Evolutionary conservation across 2,113 vertebrate genomes (phyloP).

Genomic region (Varanus komodoensis): DNA sequence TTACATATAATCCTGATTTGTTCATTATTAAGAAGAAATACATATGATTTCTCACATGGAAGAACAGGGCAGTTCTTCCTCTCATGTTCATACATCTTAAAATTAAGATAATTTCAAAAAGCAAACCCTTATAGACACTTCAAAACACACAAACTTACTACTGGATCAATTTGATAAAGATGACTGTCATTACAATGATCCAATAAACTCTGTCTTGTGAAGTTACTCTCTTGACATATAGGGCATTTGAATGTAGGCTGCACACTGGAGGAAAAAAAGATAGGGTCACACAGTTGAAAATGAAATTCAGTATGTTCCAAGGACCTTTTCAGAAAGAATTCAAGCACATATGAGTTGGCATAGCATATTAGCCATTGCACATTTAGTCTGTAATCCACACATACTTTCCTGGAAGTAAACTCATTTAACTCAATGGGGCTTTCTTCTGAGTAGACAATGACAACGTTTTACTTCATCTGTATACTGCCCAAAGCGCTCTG

Average conservation of each 20-base stretch:
- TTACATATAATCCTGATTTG: constrained; percentile 38
- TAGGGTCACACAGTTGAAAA: neutral
- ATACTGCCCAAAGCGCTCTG: too few relatives aligned
- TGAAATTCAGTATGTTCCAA: neutral
- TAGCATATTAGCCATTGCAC: neutral
- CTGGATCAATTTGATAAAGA: constrained; percentile 77
- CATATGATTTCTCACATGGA: neutral
- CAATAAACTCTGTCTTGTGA: constrained; percentile 82
- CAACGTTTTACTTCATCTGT: too few relatives aligned
- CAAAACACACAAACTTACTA: constrained; percentile 76
- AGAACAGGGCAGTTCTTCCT: neutral
- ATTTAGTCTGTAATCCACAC: neutral
- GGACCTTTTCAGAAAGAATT: neutral
- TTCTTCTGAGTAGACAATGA: too few relatives aligned
- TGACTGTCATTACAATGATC: constrained; percentile 86
- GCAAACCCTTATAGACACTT: accelerated
- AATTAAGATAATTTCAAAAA: constrained; percentile 12
- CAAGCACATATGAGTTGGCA: neutral
- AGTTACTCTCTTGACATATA: constrained; percentile 82
- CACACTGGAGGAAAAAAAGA: constrained; percentile 68
- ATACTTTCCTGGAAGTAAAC: too few relatives aligned
- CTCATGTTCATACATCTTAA: neutral
- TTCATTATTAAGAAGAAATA: constrained; percentile 22
- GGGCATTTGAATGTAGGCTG: constrained; percentile 84
- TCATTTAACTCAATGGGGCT: too few relatives aligned